Evolutionary conservation across 2,797 vertebrate species (phyloP).

Genomic region (Pipistrellus nathusii): DNA sequence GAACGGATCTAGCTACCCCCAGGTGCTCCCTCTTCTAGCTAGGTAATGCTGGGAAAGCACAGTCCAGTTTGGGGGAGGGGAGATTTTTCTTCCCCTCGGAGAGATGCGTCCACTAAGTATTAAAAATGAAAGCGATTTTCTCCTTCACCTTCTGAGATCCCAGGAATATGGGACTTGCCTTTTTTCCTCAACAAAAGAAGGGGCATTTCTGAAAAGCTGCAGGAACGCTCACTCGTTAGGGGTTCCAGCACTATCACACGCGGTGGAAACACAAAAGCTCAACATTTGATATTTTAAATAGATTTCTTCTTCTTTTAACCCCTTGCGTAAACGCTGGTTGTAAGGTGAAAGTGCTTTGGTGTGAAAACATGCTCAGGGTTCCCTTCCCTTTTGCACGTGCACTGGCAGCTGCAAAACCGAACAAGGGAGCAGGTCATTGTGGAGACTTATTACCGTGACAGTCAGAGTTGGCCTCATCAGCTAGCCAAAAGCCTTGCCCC

Average conservation of each 20-base stretch:
- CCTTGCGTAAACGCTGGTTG: slow-evolving; percentile 54
- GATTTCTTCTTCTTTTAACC: slow-evolving; percentile 52
- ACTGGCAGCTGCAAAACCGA: slow-evolving; percentile 63
- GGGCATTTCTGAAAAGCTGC: slow-evolving; percentile 57
- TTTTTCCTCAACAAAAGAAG: slow-evolving; percentile 73
- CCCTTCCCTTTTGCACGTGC: slow-evolving; percentile 34
- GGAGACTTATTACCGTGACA: slow-evolving; percentile 61
- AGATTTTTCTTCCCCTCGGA: background rate
- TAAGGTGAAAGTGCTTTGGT: slow-evolving; percentile 45
- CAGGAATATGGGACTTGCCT: slow-evolving; percentile 56
- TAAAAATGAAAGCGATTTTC: slow-evolving; percentile 65
- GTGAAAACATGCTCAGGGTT: slow-evolving; percentile 65
- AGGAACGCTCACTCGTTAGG: slow-evolving; percentile 68
- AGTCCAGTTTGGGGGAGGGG: slow-evolving; percentile 34
- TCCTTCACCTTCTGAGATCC: slow-evolving; percentile 55
- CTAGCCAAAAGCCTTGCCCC: slow-evolving; percentile 39
- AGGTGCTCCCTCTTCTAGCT: slow-evolving; percentile 26
- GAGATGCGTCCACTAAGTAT: slow-evolving; percentile 40
- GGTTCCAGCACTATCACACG: slow-evolving; percentile 57
- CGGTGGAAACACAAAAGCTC: slow-evolving; percentile 72
- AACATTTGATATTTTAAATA: slow-evolving; percentile 76
- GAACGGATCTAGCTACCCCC: background rate
- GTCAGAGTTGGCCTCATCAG: slow-evolving; percentile 45
- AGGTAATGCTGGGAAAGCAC: slow-evolving; percentile 51
- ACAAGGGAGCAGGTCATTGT: slow-evolving; percentile 64